Percentiles rank a stretch among this genome's conserved stretches.
Conservation (phyloP, 2,888 invertebrate species). For the Eretmocerus hayati region DNA sequence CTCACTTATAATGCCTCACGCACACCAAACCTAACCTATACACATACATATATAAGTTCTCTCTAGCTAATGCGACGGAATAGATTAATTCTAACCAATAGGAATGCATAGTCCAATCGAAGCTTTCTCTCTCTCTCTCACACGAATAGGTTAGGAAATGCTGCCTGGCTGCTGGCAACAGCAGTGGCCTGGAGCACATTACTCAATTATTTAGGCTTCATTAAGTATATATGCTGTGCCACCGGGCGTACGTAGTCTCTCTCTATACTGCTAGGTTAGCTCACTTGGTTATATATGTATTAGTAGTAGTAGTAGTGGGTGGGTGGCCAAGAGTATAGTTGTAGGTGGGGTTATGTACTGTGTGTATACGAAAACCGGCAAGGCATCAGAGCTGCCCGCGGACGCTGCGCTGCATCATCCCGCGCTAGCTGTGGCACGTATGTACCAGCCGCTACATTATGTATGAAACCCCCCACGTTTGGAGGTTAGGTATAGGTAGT, state of each 20-base stretch:
- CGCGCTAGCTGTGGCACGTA: slow-evolving; percentile 26
- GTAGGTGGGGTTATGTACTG: slow-evolving; percentile 12
- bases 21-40: too few species aligned
- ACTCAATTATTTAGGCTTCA: slow-evolving; percentile 49
- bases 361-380: slow-evolving; percentile 13
- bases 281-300: too few species aligned
- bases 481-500: too few species aligned
- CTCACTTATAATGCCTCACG: too few species aligned
- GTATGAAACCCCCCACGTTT: slow-evolving; percentile 40
- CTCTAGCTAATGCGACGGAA: slow-evolving; percentile 43
- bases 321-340: too few species aligned
- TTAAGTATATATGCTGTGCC: slow-evolving; percentile 48
- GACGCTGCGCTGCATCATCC: slow-evolving; percentile 1
- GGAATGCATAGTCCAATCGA: slow-evolving; percentile 43
- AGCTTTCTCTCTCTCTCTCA: slow-evolving; percentile 11
- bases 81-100: slow-evolving; percentile 48
- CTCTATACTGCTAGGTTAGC: not conserved
- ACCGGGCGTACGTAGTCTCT: slow-evolving; percentile 35
- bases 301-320: too few species aligned
- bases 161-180: slow-evolving; percentile 10
- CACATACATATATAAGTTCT: too few species aligned
- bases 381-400: slow-evolving; percentile 16
- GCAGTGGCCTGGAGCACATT: slow-evolving; percentile 47
- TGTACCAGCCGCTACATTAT: slow-evolving; percentile 43
- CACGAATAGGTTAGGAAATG: too few species aligned